A percentile compares a stretch with the other conserved stretches of the same genome.
These are phyloP conservation scores for Chironomus striatipennis DNA, from an alignment of 1,140 invertebrate species.

Conservation along the genomic window DNA sequence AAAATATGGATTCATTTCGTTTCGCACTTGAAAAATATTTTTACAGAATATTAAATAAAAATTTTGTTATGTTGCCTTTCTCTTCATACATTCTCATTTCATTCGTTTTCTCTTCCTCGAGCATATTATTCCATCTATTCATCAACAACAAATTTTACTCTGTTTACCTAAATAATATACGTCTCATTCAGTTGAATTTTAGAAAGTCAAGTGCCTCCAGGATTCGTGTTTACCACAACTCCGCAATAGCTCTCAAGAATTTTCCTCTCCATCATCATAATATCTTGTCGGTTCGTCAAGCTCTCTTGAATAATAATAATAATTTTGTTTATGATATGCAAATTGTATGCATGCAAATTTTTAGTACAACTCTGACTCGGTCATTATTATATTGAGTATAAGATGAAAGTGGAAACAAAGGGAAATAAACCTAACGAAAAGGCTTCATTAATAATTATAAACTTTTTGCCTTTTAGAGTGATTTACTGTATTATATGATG, in stretches of 20 bases:
- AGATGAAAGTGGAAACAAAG: neutral
- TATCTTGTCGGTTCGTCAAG: neutral
- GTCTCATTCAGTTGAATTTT: neutral
- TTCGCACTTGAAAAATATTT: neutral
- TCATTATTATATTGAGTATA: neutral
- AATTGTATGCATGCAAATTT: slow-evolving; percentile 19
- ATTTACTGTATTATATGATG: neutral
- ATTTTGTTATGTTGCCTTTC: neutral
- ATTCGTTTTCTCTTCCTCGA: too few relatives aligned
- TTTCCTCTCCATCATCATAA: neutral
- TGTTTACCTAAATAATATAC: neutral
- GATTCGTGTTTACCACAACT: neutral
- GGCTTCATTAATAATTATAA: slow-evolving; percentile 9
- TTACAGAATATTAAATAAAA: slow-evolving; percentile 11
- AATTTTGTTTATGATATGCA: slow-evolving; percentile 14
- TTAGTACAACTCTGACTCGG: neutral
- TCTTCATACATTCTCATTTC: neutral
- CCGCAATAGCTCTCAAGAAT: neutral
- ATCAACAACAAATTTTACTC: neutral
- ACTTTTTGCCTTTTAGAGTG: neutral
- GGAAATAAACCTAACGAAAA: neutral
- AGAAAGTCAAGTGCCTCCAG: slow-evolving; percentile 6
- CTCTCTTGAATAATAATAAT: slow-evolving; percentile 4
- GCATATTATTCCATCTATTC: neutral
- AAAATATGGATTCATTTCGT: slow-evolving; percentile 2